phyloP scores from a whole-genome alignment of 1,140 invertebrate genomes.

The Drosophila parabipectinata region DNA sequence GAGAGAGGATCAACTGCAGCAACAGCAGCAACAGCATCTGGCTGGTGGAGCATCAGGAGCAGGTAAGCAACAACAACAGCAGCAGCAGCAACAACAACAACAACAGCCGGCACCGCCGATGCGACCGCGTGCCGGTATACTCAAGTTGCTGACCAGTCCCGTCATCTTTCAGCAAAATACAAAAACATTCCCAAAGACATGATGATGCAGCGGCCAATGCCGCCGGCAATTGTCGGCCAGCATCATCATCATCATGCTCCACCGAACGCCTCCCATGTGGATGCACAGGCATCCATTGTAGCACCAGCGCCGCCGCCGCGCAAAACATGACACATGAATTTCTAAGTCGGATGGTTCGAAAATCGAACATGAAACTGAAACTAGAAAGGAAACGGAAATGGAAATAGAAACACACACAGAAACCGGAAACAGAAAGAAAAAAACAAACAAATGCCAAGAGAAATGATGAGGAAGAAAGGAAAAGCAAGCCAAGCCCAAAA shows the following conservation, averaged over 20 bases:
- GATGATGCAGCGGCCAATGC: conserved; percentile 38
- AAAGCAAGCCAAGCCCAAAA: background rate
- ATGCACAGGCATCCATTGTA: conserved; percentile 42
- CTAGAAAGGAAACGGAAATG: background rate
- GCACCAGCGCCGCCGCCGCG: conserved; percentile 82
- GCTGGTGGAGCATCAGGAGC: conserved; percentile 30
- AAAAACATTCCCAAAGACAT: conserved; percentile 84
- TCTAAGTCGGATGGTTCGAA: conserved; percentile 58
- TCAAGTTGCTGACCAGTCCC: conserved; percentile 82
- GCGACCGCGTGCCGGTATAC: conserved; percentile 70
- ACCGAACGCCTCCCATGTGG: conserved; percentile 4
- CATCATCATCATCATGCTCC: conserved; percentile 16
- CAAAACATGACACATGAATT: conserved; percentile 84
- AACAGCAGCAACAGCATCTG: conserved; percentile 8
- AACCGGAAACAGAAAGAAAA: background rate
- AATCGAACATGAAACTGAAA: background rate
- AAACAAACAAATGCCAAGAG: background rate
- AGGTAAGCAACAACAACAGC: conserved; percentile 32
- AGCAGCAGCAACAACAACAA: conserved; percentile 27
- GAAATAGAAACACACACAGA: background rate
- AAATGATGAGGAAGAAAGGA: background rate
- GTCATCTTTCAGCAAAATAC: conserved; percentile 84
- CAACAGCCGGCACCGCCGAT: conserved; percentile 70
- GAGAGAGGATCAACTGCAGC: conserved; percentile 16
- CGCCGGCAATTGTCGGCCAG: conserved; percentile 44